phyloP scores from a whole-genome alignment of 2,797 vertebrate species.

The Molothrus ater region DNA sequence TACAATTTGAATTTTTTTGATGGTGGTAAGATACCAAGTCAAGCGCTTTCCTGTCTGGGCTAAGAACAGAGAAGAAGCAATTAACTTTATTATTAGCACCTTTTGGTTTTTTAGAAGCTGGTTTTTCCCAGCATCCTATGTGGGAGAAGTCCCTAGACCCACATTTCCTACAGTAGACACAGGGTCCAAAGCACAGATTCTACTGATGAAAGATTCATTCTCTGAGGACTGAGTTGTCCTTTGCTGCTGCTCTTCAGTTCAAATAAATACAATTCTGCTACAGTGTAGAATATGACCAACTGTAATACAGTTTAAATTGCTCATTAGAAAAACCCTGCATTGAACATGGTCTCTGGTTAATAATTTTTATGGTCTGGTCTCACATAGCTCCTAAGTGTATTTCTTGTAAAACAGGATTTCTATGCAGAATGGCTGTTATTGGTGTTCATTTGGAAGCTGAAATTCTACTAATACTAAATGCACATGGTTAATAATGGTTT shows the following conservation, averaged over 20 bases:
- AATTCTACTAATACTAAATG: slow-evolving; percentile 10
- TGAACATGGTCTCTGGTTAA: slow-evolving; percentile 18
- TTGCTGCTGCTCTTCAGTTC: not conserved
- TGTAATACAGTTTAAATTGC: not conserved
- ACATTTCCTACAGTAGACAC: not conserved
- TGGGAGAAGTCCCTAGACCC: not conserved
- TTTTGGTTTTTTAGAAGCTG: not conserved
- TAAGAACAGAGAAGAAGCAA: not conserved
- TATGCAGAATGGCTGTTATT: not conserved
- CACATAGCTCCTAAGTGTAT: not conserved
- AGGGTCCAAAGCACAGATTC: not conserved
- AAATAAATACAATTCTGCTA: not conserved
- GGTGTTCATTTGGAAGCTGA: not conserved
- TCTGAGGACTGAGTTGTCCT: not conserved
- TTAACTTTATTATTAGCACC: not conserved
- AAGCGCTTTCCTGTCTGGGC: not conserved
- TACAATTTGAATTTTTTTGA: not conserved
- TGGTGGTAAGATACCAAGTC: fast-evolving
- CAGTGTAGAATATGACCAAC: not conserved
- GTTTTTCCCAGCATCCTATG: not conserved
- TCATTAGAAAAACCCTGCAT: not conserved
- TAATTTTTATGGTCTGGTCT: slow-evolving; percentile 30
- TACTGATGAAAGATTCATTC: not conserved
- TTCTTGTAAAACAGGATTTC: slow-evolving; percentile 32
- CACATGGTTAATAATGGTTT: not conserved